These are phyloP conservation scores for Aegithalos caudatus DNA, from an alignment of 2,113 vertebrate genomes.

Conservation along the genomic window DNA sequence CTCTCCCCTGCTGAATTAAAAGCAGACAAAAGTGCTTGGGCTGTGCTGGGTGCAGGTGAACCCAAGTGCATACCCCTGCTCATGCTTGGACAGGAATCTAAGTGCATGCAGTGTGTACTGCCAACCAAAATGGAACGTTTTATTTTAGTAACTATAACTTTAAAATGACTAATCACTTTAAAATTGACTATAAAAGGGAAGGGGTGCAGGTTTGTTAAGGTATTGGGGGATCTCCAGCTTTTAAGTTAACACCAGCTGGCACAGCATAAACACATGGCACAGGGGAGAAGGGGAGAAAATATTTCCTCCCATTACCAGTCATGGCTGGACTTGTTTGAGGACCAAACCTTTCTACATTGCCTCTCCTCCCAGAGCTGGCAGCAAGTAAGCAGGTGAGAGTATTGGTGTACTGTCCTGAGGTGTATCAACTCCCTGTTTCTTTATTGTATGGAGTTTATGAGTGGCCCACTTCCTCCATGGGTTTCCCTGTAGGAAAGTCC, in stretches of 20 bases:
- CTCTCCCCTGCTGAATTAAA: neutral
- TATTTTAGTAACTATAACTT: neutral
- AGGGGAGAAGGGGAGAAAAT: neutral
- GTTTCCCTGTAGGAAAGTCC: neutral
- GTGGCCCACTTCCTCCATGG: neutral
- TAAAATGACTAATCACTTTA: neutral
- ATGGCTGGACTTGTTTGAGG: neutral
- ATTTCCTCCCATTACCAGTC: neutral
- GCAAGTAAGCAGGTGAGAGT: neutral
- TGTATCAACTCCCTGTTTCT: neutral
- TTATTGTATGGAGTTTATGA: neutral
- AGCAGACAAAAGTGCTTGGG: neutral
- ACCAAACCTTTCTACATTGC: neutral
- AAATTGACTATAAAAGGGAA: neutral
- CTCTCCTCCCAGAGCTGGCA: neutral
- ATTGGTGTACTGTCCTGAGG: accelerated
- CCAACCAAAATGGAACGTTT: neutral
- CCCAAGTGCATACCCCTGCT: accelerated
- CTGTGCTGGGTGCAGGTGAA: neutral
- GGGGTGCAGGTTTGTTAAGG: neutral
- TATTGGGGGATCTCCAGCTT: neutral
- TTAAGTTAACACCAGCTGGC: neutral
- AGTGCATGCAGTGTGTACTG: neutral
- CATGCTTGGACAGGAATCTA: neutral
- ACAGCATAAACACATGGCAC: neutral